Percentiles rank a stretch among this genome's conserved stretches.
Conservation (phyloP, 2,888 invertebrate genomes). For the Polymixis lichenea region DNA sequence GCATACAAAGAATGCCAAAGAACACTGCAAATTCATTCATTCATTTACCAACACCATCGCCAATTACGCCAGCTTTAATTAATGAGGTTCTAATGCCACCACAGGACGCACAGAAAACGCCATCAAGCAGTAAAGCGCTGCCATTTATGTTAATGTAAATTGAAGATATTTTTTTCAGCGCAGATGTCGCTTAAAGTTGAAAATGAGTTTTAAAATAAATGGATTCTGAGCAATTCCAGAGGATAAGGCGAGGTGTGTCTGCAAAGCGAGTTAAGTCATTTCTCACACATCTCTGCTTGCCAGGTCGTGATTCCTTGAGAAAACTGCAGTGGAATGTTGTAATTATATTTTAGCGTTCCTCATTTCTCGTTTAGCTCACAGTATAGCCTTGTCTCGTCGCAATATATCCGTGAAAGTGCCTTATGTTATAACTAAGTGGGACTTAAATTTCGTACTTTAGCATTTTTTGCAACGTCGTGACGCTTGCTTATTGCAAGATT, state of each 20-base stretch:
- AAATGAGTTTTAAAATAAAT: conserved; percentile 64
- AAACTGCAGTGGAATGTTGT: neutral
- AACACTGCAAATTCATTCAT: neutral
- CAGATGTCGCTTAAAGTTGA: conserved; percentile 52
- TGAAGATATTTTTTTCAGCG: conserved; percentile 46
- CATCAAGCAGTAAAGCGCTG: conserved; percentile 16
- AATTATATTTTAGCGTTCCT: neutral
- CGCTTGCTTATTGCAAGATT: conserved; percentile 42
- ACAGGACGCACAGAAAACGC: conserved; percentile 16
- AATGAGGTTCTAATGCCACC: conserved; percentile 24
- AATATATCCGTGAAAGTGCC: conserved; percentile 47
- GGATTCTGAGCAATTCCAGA: conserved; percentile 40
- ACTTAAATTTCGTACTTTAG: conserved; percentile 25
- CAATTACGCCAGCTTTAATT: conserved; percentile 6
- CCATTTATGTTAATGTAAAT: conserved; percentile 48
- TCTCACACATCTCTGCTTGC: conserved; percentile 28
- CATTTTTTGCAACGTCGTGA: conserved; percentile 36
- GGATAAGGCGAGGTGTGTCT: conserved; percentile 21
- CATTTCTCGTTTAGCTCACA: conserved; percentile 39
- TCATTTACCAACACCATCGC: neutral
- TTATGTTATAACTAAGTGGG: conserved; percentile 50
- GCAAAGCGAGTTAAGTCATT: conserved; percentile 11
- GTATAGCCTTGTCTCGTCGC: conserved; percentile 18
- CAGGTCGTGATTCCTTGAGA: neutral
- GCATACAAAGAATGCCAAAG: neutral